Percentiles rank a stretch among this genome's conserved stretches.
Conservation (phyloP, 2,113 vertebrate species). For the Odontophorus gujanensis region DNA sequence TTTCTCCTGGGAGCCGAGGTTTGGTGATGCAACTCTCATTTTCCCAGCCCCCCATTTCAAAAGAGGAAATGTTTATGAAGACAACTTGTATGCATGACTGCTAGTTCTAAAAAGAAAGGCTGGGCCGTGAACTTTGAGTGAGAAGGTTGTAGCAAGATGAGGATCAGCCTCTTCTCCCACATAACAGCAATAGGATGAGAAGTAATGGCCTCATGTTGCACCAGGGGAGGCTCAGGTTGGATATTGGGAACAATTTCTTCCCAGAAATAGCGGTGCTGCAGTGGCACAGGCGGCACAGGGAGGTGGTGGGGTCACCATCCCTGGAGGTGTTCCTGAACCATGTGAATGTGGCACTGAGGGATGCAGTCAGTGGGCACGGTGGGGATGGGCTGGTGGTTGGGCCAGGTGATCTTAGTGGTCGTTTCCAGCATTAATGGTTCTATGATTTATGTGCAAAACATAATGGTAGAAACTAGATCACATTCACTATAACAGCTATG, state of each 20-base stretch:
- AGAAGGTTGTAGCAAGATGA: too few species aligned
- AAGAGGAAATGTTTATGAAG: neutral
- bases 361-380: too few species aligned
- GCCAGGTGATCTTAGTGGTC: neutral
- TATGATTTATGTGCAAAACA: neutral
- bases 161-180: neutral
- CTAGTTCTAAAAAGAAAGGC: fast-evolving
- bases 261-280: neutral
- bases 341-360: too few species aligned
- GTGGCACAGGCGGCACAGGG: neutral
- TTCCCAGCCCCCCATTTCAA: neutral
- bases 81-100: neutral
- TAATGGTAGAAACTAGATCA: neutral
- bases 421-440: neutral
- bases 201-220: neutral
- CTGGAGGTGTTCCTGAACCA: too few species aligned
- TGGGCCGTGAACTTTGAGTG: neutral
- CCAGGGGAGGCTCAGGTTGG: neutral
- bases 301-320: neutral
- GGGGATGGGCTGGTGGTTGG: neutral
- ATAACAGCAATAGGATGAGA: neutral
- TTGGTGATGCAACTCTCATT: neutral
- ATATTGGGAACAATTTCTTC: neutral
- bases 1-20: neutral
- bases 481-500: neutral